Conservation (phyloP, 2,888 invertebrate genomes). For the Fissipunctia ypsillon region DNA sequence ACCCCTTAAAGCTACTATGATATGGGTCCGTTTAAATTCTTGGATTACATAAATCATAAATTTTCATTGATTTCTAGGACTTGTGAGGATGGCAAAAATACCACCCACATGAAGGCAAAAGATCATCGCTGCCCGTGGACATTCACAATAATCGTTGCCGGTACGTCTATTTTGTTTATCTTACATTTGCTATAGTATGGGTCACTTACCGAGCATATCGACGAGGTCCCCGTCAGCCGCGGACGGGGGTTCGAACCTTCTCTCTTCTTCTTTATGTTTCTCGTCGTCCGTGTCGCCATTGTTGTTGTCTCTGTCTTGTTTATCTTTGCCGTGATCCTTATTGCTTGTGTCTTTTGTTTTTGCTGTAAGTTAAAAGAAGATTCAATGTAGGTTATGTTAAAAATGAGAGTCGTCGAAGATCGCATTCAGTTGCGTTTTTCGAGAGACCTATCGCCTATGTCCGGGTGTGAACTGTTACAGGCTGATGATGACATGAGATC, state of each 20-base stretch:
- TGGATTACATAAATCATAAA: not conserved
- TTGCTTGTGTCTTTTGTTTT: slow-evolving; percentile 83
- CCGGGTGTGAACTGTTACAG: no score
- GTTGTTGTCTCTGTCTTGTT: slow-evolving; percentile 90
- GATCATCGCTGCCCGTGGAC: no score
- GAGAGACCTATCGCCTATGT: no score
- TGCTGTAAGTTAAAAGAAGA: slow-evolving; percentile 71
- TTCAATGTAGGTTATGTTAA: no score
- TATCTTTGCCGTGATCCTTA: slow-evolving; percentile 83
- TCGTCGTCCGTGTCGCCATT: slow-evolving; percentile 93
- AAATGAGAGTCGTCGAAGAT: no score
- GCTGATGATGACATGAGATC: no score
- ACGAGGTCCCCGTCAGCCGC: slow-evolving; percentile 97
- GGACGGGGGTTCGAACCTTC: slow-evolving; percentile 95
- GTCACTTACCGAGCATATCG: slow-evolving; percentile 96
- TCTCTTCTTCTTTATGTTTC: slow-evolving; percentile 93
- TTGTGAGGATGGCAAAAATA: not conserved
- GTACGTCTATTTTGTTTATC: no score
- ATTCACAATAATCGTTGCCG: no score
- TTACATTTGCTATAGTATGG: no score
- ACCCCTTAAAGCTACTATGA: no score
- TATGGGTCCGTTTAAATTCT: not conserved
- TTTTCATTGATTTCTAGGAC: not conserved
- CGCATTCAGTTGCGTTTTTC: no score
- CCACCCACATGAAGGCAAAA: not conserved